Evolutionary conservation across 2,113 vertebrate genomes (phyloP), one percentile per base, ranked within the genome.

Genomic region (Smithornis capensis): DNA sequence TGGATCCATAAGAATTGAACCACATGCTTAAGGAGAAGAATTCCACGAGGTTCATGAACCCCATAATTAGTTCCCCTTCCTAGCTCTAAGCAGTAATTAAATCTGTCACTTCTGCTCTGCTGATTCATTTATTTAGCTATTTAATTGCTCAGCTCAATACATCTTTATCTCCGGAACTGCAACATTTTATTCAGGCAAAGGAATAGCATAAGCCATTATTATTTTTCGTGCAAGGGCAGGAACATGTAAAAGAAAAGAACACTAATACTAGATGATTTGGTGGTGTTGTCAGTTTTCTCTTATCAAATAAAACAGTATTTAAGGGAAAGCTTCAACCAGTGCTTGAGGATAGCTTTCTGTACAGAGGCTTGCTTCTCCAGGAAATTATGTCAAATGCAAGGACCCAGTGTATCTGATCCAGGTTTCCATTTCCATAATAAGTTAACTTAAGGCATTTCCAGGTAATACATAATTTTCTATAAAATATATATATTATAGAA

Each of bases 51-150:
- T 98, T 98, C 96, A 98, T 98, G 98, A 98, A 98, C 97, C 98
- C 96, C 96, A 82, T 98, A 98, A 98, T 99, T 98, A 97, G 97
- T 98, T 98, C 97, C 97, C 97, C 98, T 98, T 98, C 97, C 97
- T 98, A 91, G 91, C 98, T 97, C 95, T 98, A 98, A 98, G 98
- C 98, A 98, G 96, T 98, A 98, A 99, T 99, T 98, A 98, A 98
- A 98, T 98, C 98, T 98, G 98, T 98, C 97, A 98, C 98, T 99
- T 99, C 98, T 98, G 98, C 98, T 98, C 97, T 97, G 98, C 97
- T 98, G 98, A 98, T 98, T 98, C 97, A 98, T 98, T 98, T 98
- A 98, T 98, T 98, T 98, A 98, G 98, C 97, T 98, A 97, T 98
- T 98, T 98, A 98, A 97, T 98, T 98, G 97, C 98, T 97, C 97